Evolutionary conservation across 2,797 vertebrate genomes (phyloP).

Genomic region (Acanthurus lineatus): DNA sequence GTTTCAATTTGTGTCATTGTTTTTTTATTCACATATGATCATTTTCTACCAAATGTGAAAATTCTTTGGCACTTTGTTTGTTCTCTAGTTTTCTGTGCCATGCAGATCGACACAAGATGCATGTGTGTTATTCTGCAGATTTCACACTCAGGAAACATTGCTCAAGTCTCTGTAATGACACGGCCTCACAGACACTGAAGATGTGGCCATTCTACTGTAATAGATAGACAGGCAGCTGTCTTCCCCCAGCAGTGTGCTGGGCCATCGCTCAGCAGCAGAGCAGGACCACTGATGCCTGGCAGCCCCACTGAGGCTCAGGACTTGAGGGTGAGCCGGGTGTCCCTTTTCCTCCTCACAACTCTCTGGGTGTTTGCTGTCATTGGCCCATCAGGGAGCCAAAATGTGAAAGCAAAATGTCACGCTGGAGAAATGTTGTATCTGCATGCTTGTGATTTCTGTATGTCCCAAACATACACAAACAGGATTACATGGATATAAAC

Average conservation of each 20-base stretch:
- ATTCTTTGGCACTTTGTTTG: background rate
- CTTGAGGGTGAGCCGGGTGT: constrained; percentile 46
- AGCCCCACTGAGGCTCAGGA: constrained; percentile 53
- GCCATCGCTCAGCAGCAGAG: constrained; percentile 34
- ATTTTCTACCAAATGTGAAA: background rate
- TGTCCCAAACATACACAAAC: constrained; percentile 46
- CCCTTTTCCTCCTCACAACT: constrained; percentile 31
- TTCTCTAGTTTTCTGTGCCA: background rate
- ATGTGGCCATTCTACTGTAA: constrained; percentile 26
- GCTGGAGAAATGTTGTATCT: constrained; percentile 50
- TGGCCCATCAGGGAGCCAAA: constrained; percentile 51
- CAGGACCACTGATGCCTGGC: constrained; percentile 53
- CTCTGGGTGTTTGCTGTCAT: constrained; percentile 59
- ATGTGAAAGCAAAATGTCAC: constrained; percentile 55
- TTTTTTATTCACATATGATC: background rate
- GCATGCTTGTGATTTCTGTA: constrained; percentile 51
- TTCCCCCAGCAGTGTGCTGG: constrained; percentile 25
- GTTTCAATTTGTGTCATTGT: background rate
- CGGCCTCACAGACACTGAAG: constrained; percentile 33
- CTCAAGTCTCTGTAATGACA: constrained; percentile 39
- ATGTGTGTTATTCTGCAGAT: constrained; percentile 15
- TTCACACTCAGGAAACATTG: constrained; percentile 26
- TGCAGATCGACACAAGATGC: constrained; percentile 1
- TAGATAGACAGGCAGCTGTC: constrained; percentile 3
- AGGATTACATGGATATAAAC: constrained; percentile 65